Conservation (phyloP, 2,888 invertebrate genomes). For the Hanleya hanleyi region DNA sequence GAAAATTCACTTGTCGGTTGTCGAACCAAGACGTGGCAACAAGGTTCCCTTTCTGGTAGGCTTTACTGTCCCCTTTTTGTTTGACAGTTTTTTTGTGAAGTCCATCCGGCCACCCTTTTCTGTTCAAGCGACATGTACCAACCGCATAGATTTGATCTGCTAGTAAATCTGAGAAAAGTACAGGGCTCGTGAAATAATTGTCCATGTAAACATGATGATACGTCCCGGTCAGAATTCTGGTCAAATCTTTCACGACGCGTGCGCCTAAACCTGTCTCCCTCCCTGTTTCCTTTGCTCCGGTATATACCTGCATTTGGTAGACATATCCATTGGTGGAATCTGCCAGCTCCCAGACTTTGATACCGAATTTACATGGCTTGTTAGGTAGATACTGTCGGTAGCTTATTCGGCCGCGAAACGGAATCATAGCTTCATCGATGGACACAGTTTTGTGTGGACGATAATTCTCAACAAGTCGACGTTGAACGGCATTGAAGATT, state of each 20-base stretch:
- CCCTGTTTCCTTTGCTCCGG: not conserved
- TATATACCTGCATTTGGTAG: constrained; percentile 5
- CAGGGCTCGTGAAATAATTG: constrained; percentile 8
- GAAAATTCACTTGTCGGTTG: constrained; percentile 3
- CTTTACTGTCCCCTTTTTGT: not conserved
- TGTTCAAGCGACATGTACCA: not conserved
- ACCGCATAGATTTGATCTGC: not conserved
- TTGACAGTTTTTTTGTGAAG: not conserved
- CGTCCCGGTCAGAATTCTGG: not conserved
- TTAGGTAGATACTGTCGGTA: constrained; percentile 1
- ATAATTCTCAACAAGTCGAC: not conserved
- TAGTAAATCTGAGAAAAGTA: not conserved
- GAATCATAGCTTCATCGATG: constrained; percentile 5
- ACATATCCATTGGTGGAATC: constrained; percentile 4
- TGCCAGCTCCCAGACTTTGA: not conserved
- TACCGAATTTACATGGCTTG: constrained; percentile 6
- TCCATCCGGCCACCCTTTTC: not conserved
- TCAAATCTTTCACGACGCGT: constrained; percentile 9
- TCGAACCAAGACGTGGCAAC: not conserved
- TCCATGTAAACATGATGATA: constrained; percentile 11
- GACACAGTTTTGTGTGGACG: not conserved
- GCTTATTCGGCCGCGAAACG: not conserved
- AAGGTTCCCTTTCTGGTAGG: not conserved
- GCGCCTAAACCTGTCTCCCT: not conserved
- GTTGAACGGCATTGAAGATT: not conserved